Evolutionary conservation across 2,797 vertebrate species (phyloP).

Genomic region (Hemibagrus guttatus): DNA sequence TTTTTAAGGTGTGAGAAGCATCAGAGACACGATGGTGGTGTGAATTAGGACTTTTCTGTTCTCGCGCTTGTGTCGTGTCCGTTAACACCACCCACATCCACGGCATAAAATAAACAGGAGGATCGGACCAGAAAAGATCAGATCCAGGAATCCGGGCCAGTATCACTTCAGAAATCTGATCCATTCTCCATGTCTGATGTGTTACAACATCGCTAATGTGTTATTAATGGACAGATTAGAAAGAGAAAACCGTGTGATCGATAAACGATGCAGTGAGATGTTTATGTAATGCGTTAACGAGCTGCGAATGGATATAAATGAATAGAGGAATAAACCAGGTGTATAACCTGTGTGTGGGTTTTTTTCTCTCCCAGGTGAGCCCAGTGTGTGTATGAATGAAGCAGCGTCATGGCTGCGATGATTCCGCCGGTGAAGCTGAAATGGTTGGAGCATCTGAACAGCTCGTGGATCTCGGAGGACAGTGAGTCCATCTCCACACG

Average conservation of each 20-base stretch:
- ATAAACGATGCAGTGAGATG: neutral
- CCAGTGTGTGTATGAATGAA: slow-evolving; percentile 89
- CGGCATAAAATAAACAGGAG: neutral
- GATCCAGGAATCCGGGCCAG: neutral
- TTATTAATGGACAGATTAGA: neutral
- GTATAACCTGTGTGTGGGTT: neutral
- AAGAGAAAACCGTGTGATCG: neutral
- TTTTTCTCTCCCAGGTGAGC: slow-evolving; percentile 71
- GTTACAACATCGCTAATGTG: neutral
- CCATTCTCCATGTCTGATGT: neutral
- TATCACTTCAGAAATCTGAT: neutral
- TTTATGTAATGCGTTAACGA: neutral
- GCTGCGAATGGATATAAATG: neutral
- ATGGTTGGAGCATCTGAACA: slow-evolving; percentile 98
- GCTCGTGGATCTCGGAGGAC: slow-evolving; percentile 98
- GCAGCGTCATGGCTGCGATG: slow-evolving; percentile 88
- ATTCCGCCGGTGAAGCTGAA: slow-evolving; percentile 98
- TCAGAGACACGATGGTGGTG: neutral
- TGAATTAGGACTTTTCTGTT: neutral
- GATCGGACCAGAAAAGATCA: neutral
- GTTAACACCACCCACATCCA: neutral
- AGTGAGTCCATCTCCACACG: slow-evolving; percentile 96
- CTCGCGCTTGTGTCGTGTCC: neutral
- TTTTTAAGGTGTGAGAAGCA: neutral
- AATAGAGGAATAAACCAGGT: neutral